Conservation (phyloP, 2,113 vertebrate genomes). For the Phylloscopus whistleri region DNA sequence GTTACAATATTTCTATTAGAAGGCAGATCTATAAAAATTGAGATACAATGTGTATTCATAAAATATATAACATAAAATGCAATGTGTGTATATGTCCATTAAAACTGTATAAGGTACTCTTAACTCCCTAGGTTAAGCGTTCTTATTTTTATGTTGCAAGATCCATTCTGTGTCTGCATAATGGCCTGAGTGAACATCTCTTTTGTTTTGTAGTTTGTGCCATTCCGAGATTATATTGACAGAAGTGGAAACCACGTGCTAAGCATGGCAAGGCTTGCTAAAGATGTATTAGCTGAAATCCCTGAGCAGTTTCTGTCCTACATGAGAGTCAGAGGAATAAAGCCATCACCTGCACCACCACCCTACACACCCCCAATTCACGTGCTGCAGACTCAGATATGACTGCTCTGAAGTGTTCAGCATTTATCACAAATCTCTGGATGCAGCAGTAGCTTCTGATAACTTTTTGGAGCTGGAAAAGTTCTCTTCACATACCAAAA, state of each 20-base stretch:
- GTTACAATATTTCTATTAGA: background rate
- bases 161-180: background rate
- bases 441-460: constrained; percentile 66
- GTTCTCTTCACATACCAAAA: constrained; percentile 82
- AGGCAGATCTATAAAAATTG: background rate
- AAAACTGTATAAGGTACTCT: background rate
- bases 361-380: constrained; percentile 88
- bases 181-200: background rate
- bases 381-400: constrained; percentile 90
- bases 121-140: background rate
- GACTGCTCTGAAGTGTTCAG: constrained; percentile 45
- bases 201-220: constrained; percentile 85
- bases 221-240: constrained; percentile 96
- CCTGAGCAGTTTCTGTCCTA: constrained; percentile 98
- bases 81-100: accelerated
- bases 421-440: constrained; percentile 14
- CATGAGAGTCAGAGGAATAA: constrained; percentile 95
- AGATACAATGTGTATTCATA: background rate
- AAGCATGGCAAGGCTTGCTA: constrained; percentile 95
- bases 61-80: background rate
- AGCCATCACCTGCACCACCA: constrained; percentile 90
- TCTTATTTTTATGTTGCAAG: background rate
- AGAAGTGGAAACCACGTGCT: constrained; percentile 92
- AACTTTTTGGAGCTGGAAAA: constrained; percentile 73
- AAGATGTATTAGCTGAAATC: constrained; percentile 96